Conservation (phyloP, 2,888 invertebrate genomes). For the Eupithecia exiguata region DNA sequence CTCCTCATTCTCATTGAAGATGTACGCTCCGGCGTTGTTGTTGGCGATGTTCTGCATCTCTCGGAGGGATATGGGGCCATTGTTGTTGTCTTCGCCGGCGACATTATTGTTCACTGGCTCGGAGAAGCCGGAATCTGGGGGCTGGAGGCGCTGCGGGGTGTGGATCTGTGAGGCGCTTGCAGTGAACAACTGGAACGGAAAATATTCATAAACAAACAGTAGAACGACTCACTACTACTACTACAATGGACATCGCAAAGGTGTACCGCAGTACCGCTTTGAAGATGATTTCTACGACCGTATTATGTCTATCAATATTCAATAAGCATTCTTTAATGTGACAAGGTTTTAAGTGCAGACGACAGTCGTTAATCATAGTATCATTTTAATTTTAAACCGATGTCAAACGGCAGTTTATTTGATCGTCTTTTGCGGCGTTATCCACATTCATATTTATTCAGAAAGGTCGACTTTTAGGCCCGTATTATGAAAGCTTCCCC, state of each 20-base stretch:
- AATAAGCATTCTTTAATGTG: neutral
- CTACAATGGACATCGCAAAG: neutral
- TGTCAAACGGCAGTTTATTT: neutral
- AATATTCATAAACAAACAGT: neutral
- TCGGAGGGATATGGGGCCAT: slow-evolving; percentile 81
- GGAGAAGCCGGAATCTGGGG: slow-evolving; percentile 75
- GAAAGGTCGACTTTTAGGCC: too few species aligned
- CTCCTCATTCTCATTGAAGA: slow-evolving; percentile 80
- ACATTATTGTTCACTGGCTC: slow-evolving; percentile 78
- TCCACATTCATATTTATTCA: too few species aligned
- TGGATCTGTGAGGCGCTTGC: slow-evolving; percentile 74
- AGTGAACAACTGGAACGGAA: slow-evolving; percentile 67
- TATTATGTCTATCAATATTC: neutral
- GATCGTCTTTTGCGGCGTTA: too few species aligned
- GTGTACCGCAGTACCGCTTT: neutral
- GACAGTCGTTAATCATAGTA: neutral
- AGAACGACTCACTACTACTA: neutral
- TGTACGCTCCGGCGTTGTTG: slow-evolving; percentile 82
- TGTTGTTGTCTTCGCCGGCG: slow-evolving; percentile 82
- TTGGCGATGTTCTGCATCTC: slow-evolving; percentile 84
- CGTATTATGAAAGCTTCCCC: too few species aligned
- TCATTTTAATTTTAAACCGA: neutral
- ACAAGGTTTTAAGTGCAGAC: neutral
- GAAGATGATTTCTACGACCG: neutral
- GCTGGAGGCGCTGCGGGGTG: slow-evolving; percentile 70